Evolutionary conservation across 2,797 vertebrate species (phyloP).

Genomic region (Microcaecilia unicolor): DNA sequence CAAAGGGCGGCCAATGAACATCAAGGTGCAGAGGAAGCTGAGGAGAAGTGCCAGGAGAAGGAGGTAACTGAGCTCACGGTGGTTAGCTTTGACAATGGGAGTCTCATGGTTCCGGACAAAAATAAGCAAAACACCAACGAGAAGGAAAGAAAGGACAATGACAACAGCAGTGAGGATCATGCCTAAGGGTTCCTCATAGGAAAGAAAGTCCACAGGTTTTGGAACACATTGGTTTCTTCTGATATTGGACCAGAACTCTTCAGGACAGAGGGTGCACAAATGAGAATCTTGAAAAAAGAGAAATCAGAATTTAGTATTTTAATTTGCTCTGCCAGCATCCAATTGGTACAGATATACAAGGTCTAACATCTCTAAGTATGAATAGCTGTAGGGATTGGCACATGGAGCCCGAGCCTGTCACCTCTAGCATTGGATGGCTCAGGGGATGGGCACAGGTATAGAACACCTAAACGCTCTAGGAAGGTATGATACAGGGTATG

Average conservation of each 20-base stretch:
- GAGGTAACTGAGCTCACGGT: background rate
- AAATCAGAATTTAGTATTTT: no score
- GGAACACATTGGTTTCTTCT: background rate
- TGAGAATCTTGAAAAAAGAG: no score
- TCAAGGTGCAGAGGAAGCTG: background rate
- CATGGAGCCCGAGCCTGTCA: no score
- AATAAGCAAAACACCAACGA: background rate
- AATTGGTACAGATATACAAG: no score
- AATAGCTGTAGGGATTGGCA: no score
- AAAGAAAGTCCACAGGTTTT: background rate
- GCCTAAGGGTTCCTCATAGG: background rate
- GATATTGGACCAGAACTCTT: background rate
- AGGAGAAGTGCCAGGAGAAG: background rate
- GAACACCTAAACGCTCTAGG: no score
- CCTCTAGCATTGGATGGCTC: no score
- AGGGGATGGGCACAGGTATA: no score
- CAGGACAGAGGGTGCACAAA: no score
- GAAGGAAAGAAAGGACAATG: background rate
- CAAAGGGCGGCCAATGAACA: constrained; percentile 1
- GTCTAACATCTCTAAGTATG: no score
- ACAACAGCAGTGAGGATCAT: background rate
- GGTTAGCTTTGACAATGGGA: constrained; percentile 6
- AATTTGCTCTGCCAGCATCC: no score
- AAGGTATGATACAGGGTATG: no score
- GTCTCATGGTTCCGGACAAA: background rate